These are phyloP conservation scores for Panzeria rudis DNA, from an alignment of 2,888 invertebrate genomes.

Conservation along the genomic window DNA sequence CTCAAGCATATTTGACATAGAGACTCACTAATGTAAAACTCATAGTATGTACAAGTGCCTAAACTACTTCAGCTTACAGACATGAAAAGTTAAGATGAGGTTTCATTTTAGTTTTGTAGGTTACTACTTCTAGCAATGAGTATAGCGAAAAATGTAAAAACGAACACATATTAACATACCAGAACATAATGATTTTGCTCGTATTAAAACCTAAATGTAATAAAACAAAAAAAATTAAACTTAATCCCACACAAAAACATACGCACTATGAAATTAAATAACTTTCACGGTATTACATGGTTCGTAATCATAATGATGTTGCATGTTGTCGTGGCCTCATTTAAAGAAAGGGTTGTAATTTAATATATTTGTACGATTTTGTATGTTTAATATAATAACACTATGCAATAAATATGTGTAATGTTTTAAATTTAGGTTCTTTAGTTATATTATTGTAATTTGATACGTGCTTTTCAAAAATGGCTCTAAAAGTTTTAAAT, in stretches of 20 bases:
- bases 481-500: too few species aligned
- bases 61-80: slow-evolving; percentile 58
- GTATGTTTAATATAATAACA: background rate
- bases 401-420: too few species aligned
- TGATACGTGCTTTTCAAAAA: too few species aligned
- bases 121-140: slow-evolving; percentile 44
- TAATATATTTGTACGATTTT: background rate
- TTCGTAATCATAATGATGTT: slow-evolving; percentile 48
- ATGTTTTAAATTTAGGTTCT: too few species aligned
- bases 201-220: slow-evolving; percentile 34
- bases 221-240: slow-evolving; percentile 14
- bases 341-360: slow-evolving; percentile 8
- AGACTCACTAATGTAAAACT: slow-evolving; percentile 39
- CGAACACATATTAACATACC: background rate
- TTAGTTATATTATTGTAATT: too few species aligned
- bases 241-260: slow-evolving; percentile 6
- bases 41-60: slow-evolving; percentile 26
- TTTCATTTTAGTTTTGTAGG: slow-evolving; percentile 64
- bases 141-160: background rate
- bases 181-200: slow-evolving; percentile 15
- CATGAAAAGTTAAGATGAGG: slow-evolving; percentile 58
- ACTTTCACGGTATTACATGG: slow-evolving; percentile 52
- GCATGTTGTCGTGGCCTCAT: slow-evolving; percentile 43
- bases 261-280: slow-evolving; percentile 34
- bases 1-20: slow-evolving; percentile 22